phyloP scores from a whole-genome alignment of 1,140 invertebrate genomes.

The Nebria ingens region DNA sequence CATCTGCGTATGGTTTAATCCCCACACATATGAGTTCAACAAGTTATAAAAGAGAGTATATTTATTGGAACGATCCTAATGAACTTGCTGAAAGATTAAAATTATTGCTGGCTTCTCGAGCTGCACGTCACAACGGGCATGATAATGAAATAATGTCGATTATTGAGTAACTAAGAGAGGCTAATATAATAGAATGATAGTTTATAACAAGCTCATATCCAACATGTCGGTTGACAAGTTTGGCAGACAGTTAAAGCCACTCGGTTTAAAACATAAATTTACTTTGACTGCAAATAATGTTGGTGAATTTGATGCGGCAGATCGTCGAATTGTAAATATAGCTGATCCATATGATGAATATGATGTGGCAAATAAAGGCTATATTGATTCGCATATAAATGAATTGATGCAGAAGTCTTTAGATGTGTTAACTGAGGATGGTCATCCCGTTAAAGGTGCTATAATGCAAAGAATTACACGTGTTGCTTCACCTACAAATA shows the following conservation, averaged over 20 bases:
- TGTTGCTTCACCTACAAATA: neutral
- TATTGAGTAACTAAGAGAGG: conserved; percentile 24
- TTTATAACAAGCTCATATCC: conserved; percentile 17
- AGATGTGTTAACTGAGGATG: neutral
- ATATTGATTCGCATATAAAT: neutral
- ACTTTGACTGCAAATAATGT: neutral
- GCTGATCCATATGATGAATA: neutral
- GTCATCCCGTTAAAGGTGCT: no score
- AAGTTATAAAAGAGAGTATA: conserved; percentile 17
- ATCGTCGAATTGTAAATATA: conserved; percentile 15
- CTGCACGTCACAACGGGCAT: conserved; percentile 26
- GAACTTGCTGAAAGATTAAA: conserved; percentile 28
- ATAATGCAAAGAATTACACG: neutral
- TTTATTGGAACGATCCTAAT: conserved; percentile 30
- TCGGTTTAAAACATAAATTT: conserved; percentile 15
- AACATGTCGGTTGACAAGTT: neutral
- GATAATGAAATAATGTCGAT: conserved; percentile 33
- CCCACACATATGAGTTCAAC: neutral
- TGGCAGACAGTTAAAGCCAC: neutral
- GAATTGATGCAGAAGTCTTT: conserved; percentile 3
- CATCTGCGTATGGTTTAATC: no score
- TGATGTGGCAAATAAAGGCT: conserved; percentile 11
- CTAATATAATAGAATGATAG: conserved; percentile 17
- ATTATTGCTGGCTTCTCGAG: conserved; percentile 25
- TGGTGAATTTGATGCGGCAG: neutral